phyloP scores from a whole-genome alignment of 2,888 invertebrate genomes.

The Drosophila meridionalis region DNA sequence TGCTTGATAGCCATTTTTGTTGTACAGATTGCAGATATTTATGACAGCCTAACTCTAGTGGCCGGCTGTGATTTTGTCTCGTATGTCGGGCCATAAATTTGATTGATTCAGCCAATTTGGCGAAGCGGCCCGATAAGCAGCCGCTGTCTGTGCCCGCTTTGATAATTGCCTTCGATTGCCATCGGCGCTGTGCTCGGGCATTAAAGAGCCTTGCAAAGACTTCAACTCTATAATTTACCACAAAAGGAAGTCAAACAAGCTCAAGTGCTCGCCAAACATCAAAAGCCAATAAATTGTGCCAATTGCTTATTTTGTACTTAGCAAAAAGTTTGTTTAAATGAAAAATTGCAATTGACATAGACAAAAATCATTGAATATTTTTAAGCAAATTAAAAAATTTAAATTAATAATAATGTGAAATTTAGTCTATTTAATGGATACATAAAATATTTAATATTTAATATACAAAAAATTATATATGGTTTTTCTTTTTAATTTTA shows the following conservation, averaged over 20 bases:
- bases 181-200: slow-evolving; percentile 36
- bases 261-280: slow-evolving; percentile 25
- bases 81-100: slow-evolving; percentile 69
- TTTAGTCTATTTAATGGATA: too few species aligned
- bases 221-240: slow-evolving; percentile 44
- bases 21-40: slow-evolving; percentile 68
- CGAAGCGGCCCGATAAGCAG: slow-evolving; percentile 51
- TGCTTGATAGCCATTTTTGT: slow-evolving; percentile 53
- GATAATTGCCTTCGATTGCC: slow-evolving; percentile 60
- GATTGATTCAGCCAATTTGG: slow-evolving; percentile 66
- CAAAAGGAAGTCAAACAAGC: slow-evolving; percentile 25
- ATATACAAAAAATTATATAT: too few species aligned
- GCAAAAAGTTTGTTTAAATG: neutral
- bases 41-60: slow-evolving; percentile 35
- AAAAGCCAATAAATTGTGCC: slow-evolving; percentile 13
- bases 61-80: slow-evolving; percentile 58
- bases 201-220: slow-evolving; percentile 38
- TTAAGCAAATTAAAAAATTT: too few species aligned
- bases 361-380: too few species aligned
- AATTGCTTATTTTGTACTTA: neutral
- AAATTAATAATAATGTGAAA: too few species aligned
- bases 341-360: too few species aligned
- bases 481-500: too few species aligned
- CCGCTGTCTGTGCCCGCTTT: slow-evolving; percentile 54
- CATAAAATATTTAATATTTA: too few species aligned